Percentiles rank a stretch among this genome's conserved stretches.
phyloP scores from a whole-genome alignment of 2,888 invertebrate species.

The Troides oblongomaculatus region DNA sequence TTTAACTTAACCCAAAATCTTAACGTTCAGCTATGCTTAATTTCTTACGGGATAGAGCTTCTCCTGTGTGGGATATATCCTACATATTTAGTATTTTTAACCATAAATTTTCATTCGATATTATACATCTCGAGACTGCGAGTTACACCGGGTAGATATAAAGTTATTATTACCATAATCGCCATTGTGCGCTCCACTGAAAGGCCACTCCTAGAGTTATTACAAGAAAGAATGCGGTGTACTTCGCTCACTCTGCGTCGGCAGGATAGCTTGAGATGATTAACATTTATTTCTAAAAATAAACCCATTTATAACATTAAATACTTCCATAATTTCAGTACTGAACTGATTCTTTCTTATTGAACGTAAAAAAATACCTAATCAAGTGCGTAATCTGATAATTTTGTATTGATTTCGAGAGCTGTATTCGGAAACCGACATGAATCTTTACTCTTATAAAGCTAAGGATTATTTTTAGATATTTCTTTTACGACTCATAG shows the following conservation, averaged over 20 bases:
- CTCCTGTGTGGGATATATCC: background rate
- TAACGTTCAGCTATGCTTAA: background rate
- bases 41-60: background rate
- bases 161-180: constrained; percentile 13
- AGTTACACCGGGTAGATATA: constrained; percentile 3
- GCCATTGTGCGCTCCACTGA: constrained; percentile 14
- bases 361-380: background rate
- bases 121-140: constrained; percentile 1
- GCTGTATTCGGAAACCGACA: too few species aligned
- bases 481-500: too few species aligned
- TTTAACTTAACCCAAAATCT: background rate
- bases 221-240: constrained; percentile 16
- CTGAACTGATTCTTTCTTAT: too few species aligned
- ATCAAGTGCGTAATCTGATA: too few species aligned
- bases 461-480: too few species aligned
- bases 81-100: background rate
- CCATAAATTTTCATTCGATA: constrained; percentile 5
- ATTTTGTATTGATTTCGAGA: too few species aligned
- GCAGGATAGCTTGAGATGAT: background rate
- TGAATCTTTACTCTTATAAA: too few species aligned
- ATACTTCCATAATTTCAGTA: background rate
- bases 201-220: constrained; percentile 20
- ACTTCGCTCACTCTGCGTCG: background rate
- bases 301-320: background rate
- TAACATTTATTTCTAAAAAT: background rate